Evolutionary conservation across 2,797 vertebrate species (phyloP).

Genomic region (Gymnothorax javanicus): DNA sequence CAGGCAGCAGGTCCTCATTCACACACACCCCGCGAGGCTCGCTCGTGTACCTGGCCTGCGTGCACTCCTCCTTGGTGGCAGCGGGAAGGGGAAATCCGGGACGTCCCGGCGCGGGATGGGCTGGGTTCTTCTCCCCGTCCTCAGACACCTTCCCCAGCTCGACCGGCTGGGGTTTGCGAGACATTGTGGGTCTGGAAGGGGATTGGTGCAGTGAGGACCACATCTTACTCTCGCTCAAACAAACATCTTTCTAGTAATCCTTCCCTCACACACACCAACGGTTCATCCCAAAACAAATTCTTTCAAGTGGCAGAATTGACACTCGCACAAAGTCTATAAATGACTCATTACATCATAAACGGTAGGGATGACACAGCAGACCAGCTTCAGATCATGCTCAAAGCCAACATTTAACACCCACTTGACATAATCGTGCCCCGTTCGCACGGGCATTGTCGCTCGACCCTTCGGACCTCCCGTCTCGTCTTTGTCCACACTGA

Average conservation of each 20-base stretch:
- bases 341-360: neutral
- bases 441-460: conserved; percentile 67
- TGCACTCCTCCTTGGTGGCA: conserved; percentile 64
- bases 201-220: neutral
- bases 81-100: conserved; percentile 58
- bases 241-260: neutral
- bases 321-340: neutral
- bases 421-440: conserved; percentile 82
- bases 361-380: neutral
- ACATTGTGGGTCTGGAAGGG: conserved; percentile 60
- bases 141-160: conserved; percentile 81
- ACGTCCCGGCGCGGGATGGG: conserved; percentile 44
- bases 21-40: no score
- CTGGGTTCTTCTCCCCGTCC: conserved; percentile 76
- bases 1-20: no score
- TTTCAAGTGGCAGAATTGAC: neutral
- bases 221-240: neutral
- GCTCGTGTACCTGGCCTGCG: conserved; percentile 63
- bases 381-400: neutral
- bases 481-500: conserved; percentile 94
- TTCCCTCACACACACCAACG: neutral
- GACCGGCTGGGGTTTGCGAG: conserved; percentile 65
- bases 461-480: conserved; percentile 83
- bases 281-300: neutral
- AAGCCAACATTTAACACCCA: conserved; percentile 52